Percentiles rank a stretch among this genome's conserved stretches.
phyloP scores from a whole-genome alignment of 2,113 vertebrate genomes.

The Irena cyanogastra region DNA sequence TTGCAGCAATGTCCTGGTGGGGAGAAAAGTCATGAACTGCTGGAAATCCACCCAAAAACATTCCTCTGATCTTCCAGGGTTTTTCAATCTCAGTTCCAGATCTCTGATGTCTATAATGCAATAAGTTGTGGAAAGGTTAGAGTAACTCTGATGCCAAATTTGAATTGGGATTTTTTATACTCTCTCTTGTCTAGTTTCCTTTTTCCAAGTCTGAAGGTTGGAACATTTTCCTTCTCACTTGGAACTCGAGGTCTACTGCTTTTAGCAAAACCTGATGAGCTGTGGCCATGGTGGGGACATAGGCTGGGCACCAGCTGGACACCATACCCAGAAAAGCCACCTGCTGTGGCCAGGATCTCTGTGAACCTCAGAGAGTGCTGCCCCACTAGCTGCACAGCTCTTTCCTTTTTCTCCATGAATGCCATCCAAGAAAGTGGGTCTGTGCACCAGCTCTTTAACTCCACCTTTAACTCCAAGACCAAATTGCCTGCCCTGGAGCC shows the following conservation, averaged over 20 bases:
- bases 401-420: neutral
- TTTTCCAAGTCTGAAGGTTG: neutral
- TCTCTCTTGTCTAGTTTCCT: neutral
- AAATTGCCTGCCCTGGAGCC: neutral
- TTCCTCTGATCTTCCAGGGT: neutral
- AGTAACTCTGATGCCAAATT: neutral
- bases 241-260: neutral
- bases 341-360: neutral
- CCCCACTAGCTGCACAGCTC: neutral
- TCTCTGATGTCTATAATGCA: neutral
- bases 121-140: neutral
- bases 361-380: neutral
- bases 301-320: neutral
- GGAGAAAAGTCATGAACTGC: neutral
- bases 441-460: neutral
- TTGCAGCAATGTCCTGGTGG: neutral
- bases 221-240: neutral
- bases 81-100: neutral
- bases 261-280: neutral
- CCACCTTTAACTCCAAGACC: neutral
- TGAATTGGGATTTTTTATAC: neutral
- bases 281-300: neutral
- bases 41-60: slow-evolving; percentile 14
- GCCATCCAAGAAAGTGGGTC: neutral
- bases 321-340: neutral